Evolutionary conservation across 2,888 invertebrate genomes (phyloP).

Genomic region (Tricholauxania praeusta): DNA sequence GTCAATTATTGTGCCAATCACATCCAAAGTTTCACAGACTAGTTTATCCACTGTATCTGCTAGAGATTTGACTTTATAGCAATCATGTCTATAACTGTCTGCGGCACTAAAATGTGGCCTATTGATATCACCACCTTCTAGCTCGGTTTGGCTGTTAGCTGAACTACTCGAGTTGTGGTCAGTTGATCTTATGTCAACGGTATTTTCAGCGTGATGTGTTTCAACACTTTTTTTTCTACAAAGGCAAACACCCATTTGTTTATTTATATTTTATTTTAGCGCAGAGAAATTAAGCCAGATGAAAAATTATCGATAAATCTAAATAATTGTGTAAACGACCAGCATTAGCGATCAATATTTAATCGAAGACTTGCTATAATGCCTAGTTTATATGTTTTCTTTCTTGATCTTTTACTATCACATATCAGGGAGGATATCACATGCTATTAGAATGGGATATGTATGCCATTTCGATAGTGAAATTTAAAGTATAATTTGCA

Average conservation of each 20-base stretch:
- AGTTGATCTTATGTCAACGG: slow-evolving; percentile 44
- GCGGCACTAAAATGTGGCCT: slow-evolving; percentile 30
- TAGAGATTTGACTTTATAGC: slow-evolving; percentile 50
- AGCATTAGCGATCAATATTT: too few relatives aligned
- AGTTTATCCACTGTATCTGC: slow-evolving; percentile 76
- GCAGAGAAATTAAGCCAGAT: not conserved
- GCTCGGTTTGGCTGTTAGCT: slow-evolving; percentile 47
- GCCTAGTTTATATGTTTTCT: too few relatives aligned
- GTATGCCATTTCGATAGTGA: too few relatives aligned
- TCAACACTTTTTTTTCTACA: slow-evolving; percentile 77
- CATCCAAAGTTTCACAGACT: slow-evolving; percentile 82
- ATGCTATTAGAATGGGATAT: too few relatives aligned
- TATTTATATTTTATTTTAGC: not conserved
- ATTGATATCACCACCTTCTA: slow-evolving; percentile 40
- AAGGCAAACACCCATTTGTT: slow-evolving; percentile 80
- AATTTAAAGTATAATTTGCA: too few relatives aligned
- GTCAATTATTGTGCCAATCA: slow-evolving; percentile 86
- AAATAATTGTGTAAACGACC: too few relatives aligned
- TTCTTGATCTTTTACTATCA: too few relatives aligned
- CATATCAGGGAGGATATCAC: too few relatives aligned
- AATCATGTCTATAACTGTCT: slow-evolving; percentile 39
- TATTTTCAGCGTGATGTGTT: slow-evolving; percentile 34
- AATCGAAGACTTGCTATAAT: too few relatives aligned
- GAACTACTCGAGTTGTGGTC: slow-evolving; percentile 45
- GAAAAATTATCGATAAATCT: too few relatives aligned